phyloP scores from a whole-genome alignment of 1,140 invertebrate species.

The Nixonia krombeini region DNA sequence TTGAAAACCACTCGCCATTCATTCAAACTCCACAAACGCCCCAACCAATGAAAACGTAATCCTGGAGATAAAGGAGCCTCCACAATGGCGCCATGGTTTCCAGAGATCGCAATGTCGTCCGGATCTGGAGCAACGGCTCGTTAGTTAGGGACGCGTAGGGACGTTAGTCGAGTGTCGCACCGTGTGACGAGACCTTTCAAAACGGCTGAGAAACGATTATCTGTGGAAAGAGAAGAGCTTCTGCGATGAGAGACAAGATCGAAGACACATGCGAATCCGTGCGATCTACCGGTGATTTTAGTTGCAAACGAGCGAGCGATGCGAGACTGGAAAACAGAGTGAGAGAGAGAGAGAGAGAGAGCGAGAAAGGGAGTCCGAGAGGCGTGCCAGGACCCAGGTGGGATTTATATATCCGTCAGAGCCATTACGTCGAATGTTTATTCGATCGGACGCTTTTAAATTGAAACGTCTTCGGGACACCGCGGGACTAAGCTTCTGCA shows the following conservation, averaged over 20 bases:
- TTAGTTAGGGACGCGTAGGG: too few relatives aligned
- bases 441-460: constrained; percentile 56
- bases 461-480: constrained; percentile 54
- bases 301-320: too few relatives aligned
- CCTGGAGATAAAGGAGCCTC: too few relatives aligned
- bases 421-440: constrained; percentile 60
- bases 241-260: constrained; percentile 34
- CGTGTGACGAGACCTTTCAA: neutral
- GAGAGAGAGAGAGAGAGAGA: constrained; percentile 16
- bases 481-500: constrained; percentile 30
- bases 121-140: too few relatives aligned
- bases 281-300: constrained; percentile 14
- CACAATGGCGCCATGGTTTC: too few relatives aligned
- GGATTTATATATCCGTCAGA: constrained; percentile 55
- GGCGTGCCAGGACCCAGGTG: neutral
- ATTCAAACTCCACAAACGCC: too few relatives aligned
- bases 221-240: constrained; percentile 20
- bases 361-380: constrained; percentile 13
- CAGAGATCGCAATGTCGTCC: too few relatives aligned
- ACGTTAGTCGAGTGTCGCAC: too few relatives aligned
- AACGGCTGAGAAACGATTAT: neutral
- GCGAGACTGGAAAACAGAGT: too few relatives aligned
- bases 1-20: too few relatives aligned
- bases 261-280: constrained; percentile 23
- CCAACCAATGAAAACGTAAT: too few relatives aligned